phyloP scores from a whole-genome alignment of 2,888 invertebrate species.

The Phengaris alcon region DNA sequence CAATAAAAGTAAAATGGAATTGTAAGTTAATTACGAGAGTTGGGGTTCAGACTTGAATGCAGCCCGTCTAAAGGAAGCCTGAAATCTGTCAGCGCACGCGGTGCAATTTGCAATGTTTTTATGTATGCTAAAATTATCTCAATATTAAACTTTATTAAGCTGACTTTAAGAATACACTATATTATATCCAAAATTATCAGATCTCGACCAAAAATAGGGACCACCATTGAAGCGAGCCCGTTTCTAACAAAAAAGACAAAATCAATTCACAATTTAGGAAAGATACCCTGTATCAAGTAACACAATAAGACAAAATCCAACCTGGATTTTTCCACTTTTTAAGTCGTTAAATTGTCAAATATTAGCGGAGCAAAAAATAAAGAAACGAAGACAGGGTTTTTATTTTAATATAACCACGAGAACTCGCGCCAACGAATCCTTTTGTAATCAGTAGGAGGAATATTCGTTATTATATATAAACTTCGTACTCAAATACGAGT shows the following conservation, averaged over 20 bases:
- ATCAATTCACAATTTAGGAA: slow-evolving; percentile 1
- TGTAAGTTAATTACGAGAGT: too few relatives aligned
- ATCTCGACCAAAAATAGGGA: neutral
- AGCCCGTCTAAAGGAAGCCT: too few relatives aligned
- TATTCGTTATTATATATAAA: too few relatives aligned
- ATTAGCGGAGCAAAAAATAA: neutral
- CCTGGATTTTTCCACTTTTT: neutral
- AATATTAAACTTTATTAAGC: too few relatives aligned
- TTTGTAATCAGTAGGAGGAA: neutral
- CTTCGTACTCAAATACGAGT: too few relatives aligned
- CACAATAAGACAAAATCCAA: neutral
- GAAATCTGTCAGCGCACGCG: too few relatives aligned
- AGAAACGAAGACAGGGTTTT: neutral
- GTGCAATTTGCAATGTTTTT: too few relatives aligned
- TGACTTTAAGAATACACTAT: neutral
- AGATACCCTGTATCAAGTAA: slow-evolving; percentile 1
- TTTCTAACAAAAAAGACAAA: neutral
- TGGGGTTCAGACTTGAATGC: too few relatives aligned
- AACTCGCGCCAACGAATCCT: neutral
- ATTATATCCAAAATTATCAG: neutral
- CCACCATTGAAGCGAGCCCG: neutral
- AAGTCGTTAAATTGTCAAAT: slow-evolving; percentile 13
- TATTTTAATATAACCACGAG: neutral
- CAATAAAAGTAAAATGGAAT: too few relatives aligned
- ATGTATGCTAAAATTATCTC: too few relatives aligned